Base-by-base conservation (phyloP, 2,888 invertebrate species). In the Sclerodermus sp. region DNA sequence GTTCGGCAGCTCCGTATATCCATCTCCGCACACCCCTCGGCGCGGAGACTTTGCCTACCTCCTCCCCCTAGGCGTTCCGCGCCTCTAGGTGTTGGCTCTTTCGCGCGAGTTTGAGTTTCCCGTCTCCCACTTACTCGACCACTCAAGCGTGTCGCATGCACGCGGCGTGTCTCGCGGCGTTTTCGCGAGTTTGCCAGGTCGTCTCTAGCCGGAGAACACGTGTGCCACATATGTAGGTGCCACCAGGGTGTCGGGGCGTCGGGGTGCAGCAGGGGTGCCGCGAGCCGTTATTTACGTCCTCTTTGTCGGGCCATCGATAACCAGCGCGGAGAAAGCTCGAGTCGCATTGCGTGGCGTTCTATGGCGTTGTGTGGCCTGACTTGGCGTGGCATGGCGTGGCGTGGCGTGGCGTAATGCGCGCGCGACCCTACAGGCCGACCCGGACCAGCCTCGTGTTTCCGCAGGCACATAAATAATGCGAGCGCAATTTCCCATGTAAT, bases 401-500 rank as follows among this genome's bases (percentile, higher is more conserved):
- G 40, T 2, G 34, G 41, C 23, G 34, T n/a, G 15, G 23, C 62
- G 57, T 59, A 62, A 54, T 62, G 52, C 52, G 57, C 38, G 34
- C 50, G 15, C 51, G 49, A 38, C 56, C 40, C 16, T 13, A 6
- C 12, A 13, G 15, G 1, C 6, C 17, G 3, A 5, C 16, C 38
- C 17, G n/a, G 12, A 13, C 9, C 12, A 53, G 54, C 58, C 58
- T 62, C 56, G 58, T 34, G 61, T 63, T 38, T 14, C 38, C 53
- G 54, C 57, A 64, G 60, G 66, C 61, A 64, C 66, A 67, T 70
- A 70, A 70, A 70, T 70, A 70, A 70, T 66, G 61, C 62, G 64
- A 67, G 74, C 67, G 71, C 75, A 75, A 75, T 75, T 75, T 73
- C 66, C 71, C 73, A 68, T 72, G 73, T 74, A 75, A 75, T 75